Base-by-base conservation (phyloP, 2,888 invertebrate genomes). In the Synanthedon andrenaeformis region DNA sequence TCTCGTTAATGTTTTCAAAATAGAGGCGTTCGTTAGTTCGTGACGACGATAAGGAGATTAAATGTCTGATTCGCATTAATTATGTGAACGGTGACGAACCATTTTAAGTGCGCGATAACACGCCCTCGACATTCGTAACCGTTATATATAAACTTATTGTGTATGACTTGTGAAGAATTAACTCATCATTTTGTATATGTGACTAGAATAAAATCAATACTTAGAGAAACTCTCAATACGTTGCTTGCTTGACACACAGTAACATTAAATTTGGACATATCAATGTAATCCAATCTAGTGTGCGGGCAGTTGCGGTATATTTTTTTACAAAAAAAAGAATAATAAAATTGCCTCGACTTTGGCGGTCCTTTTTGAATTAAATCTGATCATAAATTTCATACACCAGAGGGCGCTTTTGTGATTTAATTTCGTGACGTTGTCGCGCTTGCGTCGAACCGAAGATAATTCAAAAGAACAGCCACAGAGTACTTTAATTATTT, bases 1-100 rank as follows among this genome's bases (percentile, higher is more conserved):
- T 55, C 49, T 56, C 49, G 65, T 66, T 65, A 54, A 42, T 55
- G 56, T 57, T 63, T 60, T 57, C 56, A 57, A 61, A 55, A 58
- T 59, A 58, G 53, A 61, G 56, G 56, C 63, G 69, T 69, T 65
- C 59, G 59, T 55, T 61, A 64, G 67, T 72, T 76, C 70, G 74
- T 75, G 75, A 76, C 72, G 68, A 63, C 61, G 58, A 64, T 65
- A 62, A 62, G 64, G 62, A 74, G 71, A 76, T 76, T 75, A 76
- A 35, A 66, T 64, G 69, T 67, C 71, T 78, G 79, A 80, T 76
- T 82, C 81, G 79, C 76, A 78, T 81, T 83, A 82, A 84, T 82
- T 84, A 84, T 80, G 80, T 83, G 84, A 79, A 72, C 77, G 72
- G 76, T 82, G 82, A 82, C 82, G 80, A 82, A 80, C 77, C 76